Conservation (phyloP, 2,113 vertebrate genomes). For the Calyptomena viridis region DNA sequence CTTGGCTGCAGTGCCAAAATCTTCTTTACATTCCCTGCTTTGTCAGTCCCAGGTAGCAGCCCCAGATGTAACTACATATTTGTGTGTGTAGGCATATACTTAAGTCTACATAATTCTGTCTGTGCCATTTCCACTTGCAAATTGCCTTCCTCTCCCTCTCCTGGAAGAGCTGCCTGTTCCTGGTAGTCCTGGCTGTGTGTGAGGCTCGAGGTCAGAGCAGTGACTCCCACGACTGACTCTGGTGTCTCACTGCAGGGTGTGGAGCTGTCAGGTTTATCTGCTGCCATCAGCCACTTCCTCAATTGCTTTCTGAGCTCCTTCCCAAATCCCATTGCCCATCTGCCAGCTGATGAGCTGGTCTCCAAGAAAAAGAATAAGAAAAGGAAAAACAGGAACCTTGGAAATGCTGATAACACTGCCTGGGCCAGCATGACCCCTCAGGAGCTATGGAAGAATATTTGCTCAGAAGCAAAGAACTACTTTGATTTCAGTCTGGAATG, state of each 20-base stretch:
- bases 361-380: conserved; percentile 94
- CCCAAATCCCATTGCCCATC: conserved; percentile 91
- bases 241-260: conserved; percentile 79
- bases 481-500: conserved; percentile 89
- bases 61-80: fast-evolving
- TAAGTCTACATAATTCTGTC: fast-evolving
- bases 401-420: conserved; percentile 88
- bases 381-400: conserved; percentile 88
- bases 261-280: conserved; percentile 93
- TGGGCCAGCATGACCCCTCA: conserved; percentile 94
- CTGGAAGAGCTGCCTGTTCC: background rate
- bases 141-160: background rate
- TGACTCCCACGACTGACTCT: background rate
- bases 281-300: conserved; percentile 96
- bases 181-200: background rate
- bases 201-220: background rate
- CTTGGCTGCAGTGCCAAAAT: background rate
- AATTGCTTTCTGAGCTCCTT: conserved; percentile 98
- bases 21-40: background rate
- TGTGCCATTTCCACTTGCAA: background rate
- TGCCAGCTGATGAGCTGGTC: conserved; percentile 91
- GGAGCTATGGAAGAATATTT: conserved; percentile 95
- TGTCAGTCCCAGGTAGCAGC: background rate
- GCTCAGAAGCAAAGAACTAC: conserved; percentile 88
- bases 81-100: background rate